Evolutionary conservation across 1,140 invertebrate species (phyloP), one percentile per base, ranked within the genome.

Genomic region (Temnothorax curvispinosus): DNA sequence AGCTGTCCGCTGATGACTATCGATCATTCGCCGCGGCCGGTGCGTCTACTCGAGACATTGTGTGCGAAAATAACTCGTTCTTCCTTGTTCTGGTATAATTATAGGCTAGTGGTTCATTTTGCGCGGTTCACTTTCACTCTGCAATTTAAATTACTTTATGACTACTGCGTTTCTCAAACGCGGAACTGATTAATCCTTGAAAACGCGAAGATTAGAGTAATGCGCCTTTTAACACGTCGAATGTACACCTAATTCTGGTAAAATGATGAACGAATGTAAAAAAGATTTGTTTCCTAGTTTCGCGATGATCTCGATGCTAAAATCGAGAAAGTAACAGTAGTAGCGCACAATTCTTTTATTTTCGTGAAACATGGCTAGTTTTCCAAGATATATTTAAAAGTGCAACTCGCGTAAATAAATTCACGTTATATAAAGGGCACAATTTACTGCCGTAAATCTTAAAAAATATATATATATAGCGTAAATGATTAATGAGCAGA

Each of bases 101-200:
- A 60, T 21, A 47, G 67, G 67, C 35, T 60, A n/a, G 41, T 35
- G 27, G 54, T 72, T 54, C 44, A 41, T 64, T 80, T 80, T 82
- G 67, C 80, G 44, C 38, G 32, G 38, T 54, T 60, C 41, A 47
- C 67, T 82, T 74, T 82, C 80, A 82, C 67, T 71, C 18, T 74
- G 80, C 58, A 47, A 82, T 72, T 58, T 41, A 56, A 56, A 82
- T 82, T 72, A 72, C 50, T 50, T 72, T 72, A 67, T 67, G 54
- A 72, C 65, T 21, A 13, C 38, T 47, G 41, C 41, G 65, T 58
- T 54, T 82, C 65, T 58, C 52, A 32, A 56, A 72, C 13, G 67
- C 67, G 80, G 52, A 72, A 82, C 67, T 27, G 64, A 56, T 47
- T 52, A 78, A 67, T 27, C 13, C 9, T 56, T 8, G 9, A 27